Conservation (phyloP, 2,113 vertebrate species). For the Coptodon bakossiorum region DNA sequence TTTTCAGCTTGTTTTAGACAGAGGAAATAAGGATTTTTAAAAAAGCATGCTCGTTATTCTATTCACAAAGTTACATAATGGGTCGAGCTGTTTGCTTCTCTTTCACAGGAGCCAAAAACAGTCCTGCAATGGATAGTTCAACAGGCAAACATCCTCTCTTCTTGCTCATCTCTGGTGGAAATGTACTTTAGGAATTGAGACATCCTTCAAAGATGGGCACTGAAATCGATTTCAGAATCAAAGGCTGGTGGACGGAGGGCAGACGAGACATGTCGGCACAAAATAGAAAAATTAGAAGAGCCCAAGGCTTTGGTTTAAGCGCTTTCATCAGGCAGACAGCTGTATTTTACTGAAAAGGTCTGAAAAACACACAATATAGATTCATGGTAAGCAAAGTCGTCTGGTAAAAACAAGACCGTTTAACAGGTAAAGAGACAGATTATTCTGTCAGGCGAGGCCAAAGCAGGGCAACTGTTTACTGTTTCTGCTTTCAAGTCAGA, state of each 20-base stretch:
- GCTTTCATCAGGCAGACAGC: not conserved
- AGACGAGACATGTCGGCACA: not conserved
- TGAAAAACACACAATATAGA: not conserved
- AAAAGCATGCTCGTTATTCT: not conserved
- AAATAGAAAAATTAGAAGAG: not conserved
- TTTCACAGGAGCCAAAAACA: not conserved
- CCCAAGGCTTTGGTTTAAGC: not conserved
- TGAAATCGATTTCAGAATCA: not conserved
- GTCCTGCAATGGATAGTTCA: not conserved
- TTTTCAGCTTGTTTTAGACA: not conserved
- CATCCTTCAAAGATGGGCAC: not conserved
- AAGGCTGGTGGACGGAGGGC: rapidly evolving
- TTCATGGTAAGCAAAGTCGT: not conserved
- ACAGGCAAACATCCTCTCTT: not conserved
- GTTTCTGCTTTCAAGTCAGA: not conserved
- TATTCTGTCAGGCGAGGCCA: not conserved
- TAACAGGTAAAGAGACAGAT: not conserved
- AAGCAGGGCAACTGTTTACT: not conserved
- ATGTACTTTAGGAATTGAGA: not conserved
- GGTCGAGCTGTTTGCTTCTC: not conserved
- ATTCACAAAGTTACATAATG: not conserved
- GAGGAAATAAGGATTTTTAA: not conserved
- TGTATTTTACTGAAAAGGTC: not conserved
- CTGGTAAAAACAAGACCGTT: not conserved
- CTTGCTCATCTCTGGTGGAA: not conserved